A percentile compares a stretch with the other conserved stretches of the same genome.
Conservation (phyloP, 1,140 invertebrate genomes). For the Coelopa frigida region DNA sequence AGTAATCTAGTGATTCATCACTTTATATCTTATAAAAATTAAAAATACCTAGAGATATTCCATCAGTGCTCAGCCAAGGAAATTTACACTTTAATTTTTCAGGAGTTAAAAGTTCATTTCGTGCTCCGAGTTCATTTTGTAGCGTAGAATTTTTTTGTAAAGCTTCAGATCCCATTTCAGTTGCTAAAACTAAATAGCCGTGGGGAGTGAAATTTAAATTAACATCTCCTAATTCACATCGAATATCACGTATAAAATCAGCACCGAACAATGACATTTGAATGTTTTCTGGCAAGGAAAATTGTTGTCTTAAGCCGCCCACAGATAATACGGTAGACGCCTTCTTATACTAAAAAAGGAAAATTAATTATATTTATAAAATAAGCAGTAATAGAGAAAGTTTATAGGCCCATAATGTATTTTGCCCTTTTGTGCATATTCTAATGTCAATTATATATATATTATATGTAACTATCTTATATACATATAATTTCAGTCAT, state of each 20-base stretch:
- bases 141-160: constrained; percentile 67
- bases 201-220: constrained; percentile 79
- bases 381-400: too few relatives aligned
- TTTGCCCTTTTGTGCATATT: too few relatives aligned
- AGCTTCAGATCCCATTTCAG: constrained; percentile 63
- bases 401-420: too few relatives aligned
- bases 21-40: neutral
- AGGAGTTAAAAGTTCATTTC: constrained; percentile 64
- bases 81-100: constrained; percentile 66
- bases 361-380: too few relatives aligned
- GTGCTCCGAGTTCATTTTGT: constrained; percentile 76
- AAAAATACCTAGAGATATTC: constrained; percentile 63
- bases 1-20: too few relatives aligned
- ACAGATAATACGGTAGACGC: constrained; percentile 72
- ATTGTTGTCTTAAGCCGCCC: constrained; percentile 88
- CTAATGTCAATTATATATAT: too few relatives aligned
- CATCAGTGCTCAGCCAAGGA: constrained; percentile 87
- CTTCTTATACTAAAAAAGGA: constrained; percentile 72
- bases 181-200: constrained; percentile 82
- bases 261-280: constrained; percentile 82
- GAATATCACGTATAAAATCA: constrained; percentile 82
- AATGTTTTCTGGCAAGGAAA: constrained; percentile 89
- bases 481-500: too few relatives aligned
- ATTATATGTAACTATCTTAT: too few relatives aligned
- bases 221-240: constrained; percentile 64